phyloP scores from a whole-genome alignment of 2,797 vertebrate genomes.

The Peromyscus attwateri region DNA sequence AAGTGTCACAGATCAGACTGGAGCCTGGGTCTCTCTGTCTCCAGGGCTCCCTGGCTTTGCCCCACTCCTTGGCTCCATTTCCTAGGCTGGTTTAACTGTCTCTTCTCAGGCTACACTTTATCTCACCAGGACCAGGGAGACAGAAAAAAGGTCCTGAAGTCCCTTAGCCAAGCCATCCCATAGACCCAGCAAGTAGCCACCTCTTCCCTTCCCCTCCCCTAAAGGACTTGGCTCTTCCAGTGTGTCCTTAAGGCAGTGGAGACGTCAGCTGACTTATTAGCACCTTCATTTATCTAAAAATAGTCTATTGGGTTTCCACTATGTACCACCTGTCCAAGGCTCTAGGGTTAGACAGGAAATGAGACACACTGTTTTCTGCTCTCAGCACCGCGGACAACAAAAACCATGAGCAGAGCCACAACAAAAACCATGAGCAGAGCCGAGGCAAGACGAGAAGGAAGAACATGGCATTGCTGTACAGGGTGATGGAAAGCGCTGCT shows the following conservation, averaged over 20 bases:
- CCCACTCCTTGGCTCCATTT: not conserved
- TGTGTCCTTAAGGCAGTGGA: not conserved
- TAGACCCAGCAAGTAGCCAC: fast-evolving
- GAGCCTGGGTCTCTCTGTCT: not conserved
- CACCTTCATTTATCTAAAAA: slow-evolving; percentile 20
- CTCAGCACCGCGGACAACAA: not conserved
- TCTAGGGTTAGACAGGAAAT: not conserved
- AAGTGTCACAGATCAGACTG: not conserved
- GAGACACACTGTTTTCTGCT: not conserved
- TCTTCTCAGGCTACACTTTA: not conserved
- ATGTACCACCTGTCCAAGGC: not conserved
- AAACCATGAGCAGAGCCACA: not conserved
- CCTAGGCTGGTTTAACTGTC: too few species aligned
- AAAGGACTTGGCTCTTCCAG: not conserved
- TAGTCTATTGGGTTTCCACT: not conserved
- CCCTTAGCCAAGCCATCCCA: not conserved
- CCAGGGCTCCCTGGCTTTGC: not conserved
- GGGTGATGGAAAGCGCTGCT: not conserved
- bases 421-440: not conserved
- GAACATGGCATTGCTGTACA: not conserved
- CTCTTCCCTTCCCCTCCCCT: not conserved
- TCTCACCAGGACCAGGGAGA: not conserved
- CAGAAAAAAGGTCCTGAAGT: not conserved
- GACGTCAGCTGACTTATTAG: not conserved
- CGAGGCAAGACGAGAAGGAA: not conserved